phyloP scores from a whole-genome alignment of 2,113 vertebrate genomes.

The Pluvianellus socialis region DNA sequence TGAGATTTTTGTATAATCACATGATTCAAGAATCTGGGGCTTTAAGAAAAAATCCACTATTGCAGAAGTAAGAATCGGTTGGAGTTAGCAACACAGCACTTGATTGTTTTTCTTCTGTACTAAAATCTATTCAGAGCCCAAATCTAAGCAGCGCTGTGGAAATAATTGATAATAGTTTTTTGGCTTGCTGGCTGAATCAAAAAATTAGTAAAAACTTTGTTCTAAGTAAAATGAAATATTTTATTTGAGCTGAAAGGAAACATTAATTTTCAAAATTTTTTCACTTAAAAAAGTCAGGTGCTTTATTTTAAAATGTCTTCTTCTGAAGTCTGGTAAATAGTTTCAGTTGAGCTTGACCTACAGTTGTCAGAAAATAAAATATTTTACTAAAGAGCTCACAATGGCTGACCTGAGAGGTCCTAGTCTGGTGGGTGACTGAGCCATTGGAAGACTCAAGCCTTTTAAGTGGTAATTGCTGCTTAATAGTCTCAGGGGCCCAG shows the following conservation, averaged over 20 bases:
- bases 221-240: not conserved
- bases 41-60: not conserved
- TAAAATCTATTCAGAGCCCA: not conserved
- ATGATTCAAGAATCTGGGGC: not conserved
- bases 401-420: not conserved
- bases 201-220: not conserved
- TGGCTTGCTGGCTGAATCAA: not conserved
- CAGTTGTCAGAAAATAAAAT: not conserved
- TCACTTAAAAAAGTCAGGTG: not conserved
- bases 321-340: not conserved
- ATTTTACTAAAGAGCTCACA: not conserved
- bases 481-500: not conserved
- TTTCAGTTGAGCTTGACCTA: not conserved
- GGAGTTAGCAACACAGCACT: not conserved
- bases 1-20: not conserved
- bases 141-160: not conserved
- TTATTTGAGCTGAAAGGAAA: not conserved
- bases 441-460: not conserved
- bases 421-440: not conserved
- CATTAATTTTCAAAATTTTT: not conserved
- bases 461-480: not conserved
- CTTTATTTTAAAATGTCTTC: not conserved
- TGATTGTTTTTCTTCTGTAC: not conserved
- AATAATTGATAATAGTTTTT: not conserved
- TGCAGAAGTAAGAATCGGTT: not conserved